These are phyloP conservation scores for Entomobrya proxima DNA, from an alignment of 2,888 invertebrate genomes.

Conservation along the genomic window DNA sequence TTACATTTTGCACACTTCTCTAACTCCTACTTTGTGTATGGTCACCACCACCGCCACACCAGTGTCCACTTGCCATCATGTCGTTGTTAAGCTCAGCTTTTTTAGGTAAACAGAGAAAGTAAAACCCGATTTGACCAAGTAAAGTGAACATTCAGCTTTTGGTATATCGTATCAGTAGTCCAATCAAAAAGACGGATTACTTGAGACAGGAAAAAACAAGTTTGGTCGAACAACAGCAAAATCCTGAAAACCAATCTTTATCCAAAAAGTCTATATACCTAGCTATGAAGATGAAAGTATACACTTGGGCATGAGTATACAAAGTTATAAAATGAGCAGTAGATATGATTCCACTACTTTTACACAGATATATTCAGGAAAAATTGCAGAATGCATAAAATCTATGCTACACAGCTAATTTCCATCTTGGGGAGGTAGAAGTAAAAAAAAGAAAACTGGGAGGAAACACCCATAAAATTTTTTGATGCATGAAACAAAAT, in stretches of 20 bases:
- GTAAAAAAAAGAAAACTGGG: neutral
- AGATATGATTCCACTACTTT: neutral
- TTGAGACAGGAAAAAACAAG: conserved; percentile 3
- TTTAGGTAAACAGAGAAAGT: conserved; percentile 2
- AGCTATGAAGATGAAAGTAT: neutral
- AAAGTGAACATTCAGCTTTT: neutral
- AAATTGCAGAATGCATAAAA: too few species aligned
- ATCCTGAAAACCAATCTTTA: conserved; percentile 32
- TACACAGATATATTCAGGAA: neutral
- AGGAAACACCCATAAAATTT: neutral
- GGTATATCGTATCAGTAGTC: neutral
- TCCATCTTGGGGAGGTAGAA: neutral
- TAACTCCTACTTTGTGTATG: too few species aligned
- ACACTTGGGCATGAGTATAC: neutral
- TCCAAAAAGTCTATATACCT: neutral
- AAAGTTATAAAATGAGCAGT: neutral
- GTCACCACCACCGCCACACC: too few species aligned
- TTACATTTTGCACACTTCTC: neutral
- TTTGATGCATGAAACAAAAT: conserved; percentile 14
- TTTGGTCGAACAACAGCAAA: conserved; percentile 16
- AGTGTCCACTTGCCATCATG: too few species aligned
- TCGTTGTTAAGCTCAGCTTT: too few species aligned
- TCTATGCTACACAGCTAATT: neutral
- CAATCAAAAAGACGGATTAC: conserved; percentile 35
- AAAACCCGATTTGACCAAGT: conserved; percentile 14